Percentiles rank a stretch among this genome's conserved stretches.
phyloP scores from a whole-genome alignment of 1,140 invertebrate genomes.

The Calephelis nemesis region DNA sequence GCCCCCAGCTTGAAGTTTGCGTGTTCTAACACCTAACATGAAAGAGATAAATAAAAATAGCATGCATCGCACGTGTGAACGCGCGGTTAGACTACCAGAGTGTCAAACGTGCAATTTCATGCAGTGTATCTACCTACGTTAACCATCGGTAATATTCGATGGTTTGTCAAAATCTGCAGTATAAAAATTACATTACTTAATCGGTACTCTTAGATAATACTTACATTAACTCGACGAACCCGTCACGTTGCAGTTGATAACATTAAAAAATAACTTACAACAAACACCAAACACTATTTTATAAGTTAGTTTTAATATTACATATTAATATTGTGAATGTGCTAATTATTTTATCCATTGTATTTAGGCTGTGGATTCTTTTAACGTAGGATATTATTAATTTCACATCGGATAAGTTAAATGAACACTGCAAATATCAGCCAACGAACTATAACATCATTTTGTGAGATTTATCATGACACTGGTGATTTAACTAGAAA shows the following conservation, averaged over 20 bases:
- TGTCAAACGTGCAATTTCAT: conserved; percentile 70
- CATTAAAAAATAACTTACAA: conserved; percentile 57
- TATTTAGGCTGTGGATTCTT: conserved; percentile 7
- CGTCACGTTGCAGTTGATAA: conserved; percentile 71
- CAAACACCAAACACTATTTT: conserved; percentile 23
- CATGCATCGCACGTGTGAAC: too few relatives aligned
- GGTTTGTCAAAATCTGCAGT: conserved; percentile 45
- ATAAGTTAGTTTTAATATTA: conserved; percentile 19
- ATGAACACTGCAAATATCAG: conserved; percentile 1
- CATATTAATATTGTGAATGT: background rate
- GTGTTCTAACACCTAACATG: background rate
- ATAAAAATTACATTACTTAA: conserved; percentile 54
- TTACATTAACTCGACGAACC: conserved; percentile 74
- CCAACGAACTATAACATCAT: conserved; percentile 7
- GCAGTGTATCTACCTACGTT: conserved; percentile 58
- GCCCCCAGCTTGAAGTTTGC: too few relatives aligned
- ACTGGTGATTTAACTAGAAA: conserved; percentile 6
- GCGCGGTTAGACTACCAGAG: conserved; percentile 12
- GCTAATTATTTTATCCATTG: background rate
- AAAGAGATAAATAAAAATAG: background rate
- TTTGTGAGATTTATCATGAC: conserved; percentile 10
- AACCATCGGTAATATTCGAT: conserved; percentile 65
- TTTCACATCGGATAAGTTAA: conserved; percentile 4
- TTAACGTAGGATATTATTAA: background rate
- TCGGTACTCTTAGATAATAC: conserved; percentile 58